Conservation (phyloP, 2,888 invertebrate genomes). For the Epicampocera succincta region DNA sequence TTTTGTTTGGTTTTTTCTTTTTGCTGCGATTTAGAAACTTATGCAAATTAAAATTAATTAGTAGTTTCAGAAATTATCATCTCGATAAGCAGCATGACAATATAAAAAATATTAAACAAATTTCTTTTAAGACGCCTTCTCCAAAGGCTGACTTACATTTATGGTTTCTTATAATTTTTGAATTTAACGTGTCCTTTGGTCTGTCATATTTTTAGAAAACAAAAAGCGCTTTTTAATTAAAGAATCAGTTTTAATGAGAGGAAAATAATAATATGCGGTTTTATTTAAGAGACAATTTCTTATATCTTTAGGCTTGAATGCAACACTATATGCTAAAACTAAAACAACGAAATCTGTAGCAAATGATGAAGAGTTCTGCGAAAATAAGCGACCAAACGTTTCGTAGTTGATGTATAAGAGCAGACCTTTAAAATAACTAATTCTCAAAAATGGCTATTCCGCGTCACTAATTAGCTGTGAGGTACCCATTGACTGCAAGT, state of each 20-base stretch:
- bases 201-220: constrained; percentile 24
- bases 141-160: constrained; percentile 4
- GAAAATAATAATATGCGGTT: constrained; percentile 20
- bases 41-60: constrained; percentile 37
- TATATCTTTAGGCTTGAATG: constrained; percentile 50
- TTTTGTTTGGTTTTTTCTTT: no score
- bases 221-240: constrained; percentile 58
- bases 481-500: no score
- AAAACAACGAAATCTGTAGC: constrained; percentile 25
- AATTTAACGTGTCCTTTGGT: constrained; percentile 27
- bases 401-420: constrained; percentile 6
- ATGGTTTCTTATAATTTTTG: not conserved
- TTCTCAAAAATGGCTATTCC: constrained; percentile 3
- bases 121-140: not conserved
- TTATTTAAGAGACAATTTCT: constrained; percentile 40
- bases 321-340: constrained; percentile 56
- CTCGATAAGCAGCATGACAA: not conserved
- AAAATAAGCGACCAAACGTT: constrained; percentile 39
- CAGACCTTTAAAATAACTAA: constrained; percentile 4
- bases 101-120: not conserved
- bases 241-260: constrained; percentile 15
- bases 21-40: constrained; percentile 15
- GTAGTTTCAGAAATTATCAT: constrained; percentile 9
- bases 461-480: no score
- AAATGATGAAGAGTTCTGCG: constrained; percentile 44